Base-by-base conservation (phyloP, 2,888 invertebrate genomes). In the Diarsia dahlii region DNA sequence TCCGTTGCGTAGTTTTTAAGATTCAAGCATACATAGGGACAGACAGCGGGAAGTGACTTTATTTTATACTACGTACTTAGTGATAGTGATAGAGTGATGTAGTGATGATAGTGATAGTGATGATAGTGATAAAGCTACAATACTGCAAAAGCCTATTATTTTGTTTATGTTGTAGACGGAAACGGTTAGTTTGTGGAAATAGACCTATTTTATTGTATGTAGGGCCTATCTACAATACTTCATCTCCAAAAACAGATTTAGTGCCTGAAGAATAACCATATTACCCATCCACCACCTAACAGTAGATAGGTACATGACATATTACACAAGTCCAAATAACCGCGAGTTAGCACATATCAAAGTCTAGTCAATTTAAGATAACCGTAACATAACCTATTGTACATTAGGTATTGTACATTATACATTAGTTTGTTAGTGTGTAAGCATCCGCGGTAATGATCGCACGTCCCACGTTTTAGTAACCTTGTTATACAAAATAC, bases 281-380 rank as follows among this genome's bases (percentile, higher is more conserved):
- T 20, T n/a, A 56, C 18, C 6, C 39, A 3, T 6, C n/a, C 3
- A 34, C 46, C 2, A n/a, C n/a, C 15, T n/a, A 23, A 23, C 13
- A 13, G 20, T n/a, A 28, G 0, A 39, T 46, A 48, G 12, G 8
- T 9, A 15, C 5, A 9, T 23, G 8, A 18, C 0, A 3, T 15
- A 28, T 4, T 20, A 13, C 6, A 23, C 56, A 23, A 56, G 23
- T 56, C 23, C n/a, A 78, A 73, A 73, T 45, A 63, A 73, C 10
- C 39, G 34, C 52, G 10, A 73, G 28, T 23, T 23, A 46, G 3
- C 15, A 72, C 13, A 50, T 58, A n/a, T 34, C 28, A 48, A 64
- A 81, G 56, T 64, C 20, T 46, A 23, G 4, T 20, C 75, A 64
- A 77, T 75, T 75, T 48, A 75, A 75, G 81, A 78, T 78, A 81